Conservation (phyloP, 2,797 vertebrate genomes). For the Paedocypris micromegethes region DNA sequence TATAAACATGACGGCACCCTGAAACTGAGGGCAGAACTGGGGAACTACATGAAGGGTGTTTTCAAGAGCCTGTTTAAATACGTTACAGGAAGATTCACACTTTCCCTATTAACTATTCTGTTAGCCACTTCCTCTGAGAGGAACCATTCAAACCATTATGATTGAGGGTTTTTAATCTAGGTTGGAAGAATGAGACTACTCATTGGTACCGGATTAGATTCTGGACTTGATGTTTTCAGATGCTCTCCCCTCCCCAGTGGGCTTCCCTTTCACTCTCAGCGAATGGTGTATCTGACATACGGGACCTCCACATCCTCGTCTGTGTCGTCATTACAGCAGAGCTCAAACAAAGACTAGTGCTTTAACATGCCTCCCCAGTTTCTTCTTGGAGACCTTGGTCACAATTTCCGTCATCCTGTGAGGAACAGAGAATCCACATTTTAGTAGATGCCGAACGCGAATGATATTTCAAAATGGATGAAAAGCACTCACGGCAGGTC, state of each 20-base stretch:
- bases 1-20: conserved; percentile 34
- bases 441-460: not conserved
- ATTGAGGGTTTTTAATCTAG: not conserved
- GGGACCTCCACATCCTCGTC: conserved; percentile 93
- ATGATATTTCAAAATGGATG: not conserved
- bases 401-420: conserved; percentile 92
- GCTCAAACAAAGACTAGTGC: conserved; percentile 92
- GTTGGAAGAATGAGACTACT: conserved; percentile 15
- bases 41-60: conserved; percentile 31
- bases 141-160: not conserved
- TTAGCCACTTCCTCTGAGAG: conserved; percentile 36
- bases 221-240: conserved; percentile 29
- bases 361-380: conserved; percentile 89
- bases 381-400: conserved; percentile 93
- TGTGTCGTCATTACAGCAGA: conserved; percentile 87
- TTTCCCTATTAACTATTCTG: conserved; percentile 50
- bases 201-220: conserved; percentile 10
- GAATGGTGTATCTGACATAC: conserved; percentile 93
- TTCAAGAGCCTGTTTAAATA: conserved; percentile 53
- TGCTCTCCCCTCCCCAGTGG: conserved; percentile 31
- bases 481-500: conserved; percentile 79
- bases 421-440: not conserved
- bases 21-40: conserved; percentile 18
- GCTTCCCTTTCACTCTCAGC: conserved; percentile 63
- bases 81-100: conserved; percentile 51